Conservation (phyloP, 1,140 invertebrate genomes). For the Aphelenchoides fujianensis region DNA sequence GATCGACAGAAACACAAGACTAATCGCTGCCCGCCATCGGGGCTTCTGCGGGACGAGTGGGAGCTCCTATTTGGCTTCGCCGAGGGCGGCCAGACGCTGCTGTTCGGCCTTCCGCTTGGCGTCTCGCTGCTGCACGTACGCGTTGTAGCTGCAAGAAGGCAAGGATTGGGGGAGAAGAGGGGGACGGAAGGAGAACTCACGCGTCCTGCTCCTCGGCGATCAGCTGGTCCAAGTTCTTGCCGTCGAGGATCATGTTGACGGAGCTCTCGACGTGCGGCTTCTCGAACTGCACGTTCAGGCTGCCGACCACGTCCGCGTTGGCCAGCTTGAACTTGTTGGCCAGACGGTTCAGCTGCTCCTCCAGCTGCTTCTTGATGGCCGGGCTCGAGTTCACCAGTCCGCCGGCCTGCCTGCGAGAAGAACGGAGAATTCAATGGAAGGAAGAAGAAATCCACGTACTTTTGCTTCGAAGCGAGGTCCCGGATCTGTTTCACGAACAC, state of each 20-base stretch:
- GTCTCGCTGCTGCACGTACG: slow-evolving; percentile 20
- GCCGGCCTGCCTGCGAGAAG: slow-evolving; percentile 45
- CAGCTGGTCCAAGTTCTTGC: slow-evolving; percentile 45
- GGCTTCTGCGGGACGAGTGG: no score
- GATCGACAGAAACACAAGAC: no score
- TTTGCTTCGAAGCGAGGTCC: slow-evolving; percentile 45
- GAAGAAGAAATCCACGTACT: slow-evolving; percentile 27
- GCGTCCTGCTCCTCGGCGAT: slow-evolving; percentile 31
- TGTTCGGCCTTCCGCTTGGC: slow-evolving; percentile 23
- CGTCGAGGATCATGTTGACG: slow-evolving; percentile 45
- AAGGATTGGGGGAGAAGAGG: not conserved
- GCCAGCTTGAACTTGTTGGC: slow-evolving; percentile 58
- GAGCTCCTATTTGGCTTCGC: slow-evolving; percentile 5
- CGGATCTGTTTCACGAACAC: slow-evolving; percentile 51
- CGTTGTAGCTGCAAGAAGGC: slow-evolving; percentile 16
- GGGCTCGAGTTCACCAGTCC: slow-evolving; percentile 49
- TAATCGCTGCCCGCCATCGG: no score
- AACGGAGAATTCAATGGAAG: slow-evolving; percentile 23
- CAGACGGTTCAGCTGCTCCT: slow-evolving; percentile 59
- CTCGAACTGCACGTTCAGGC: slow-evolving; percentile 55
- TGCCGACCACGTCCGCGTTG: slow-evolving; percentile 55
- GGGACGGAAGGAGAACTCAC: slow-evolving; percentile 15
- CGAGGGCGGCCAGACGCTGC: slow-evolving; percentile 22
- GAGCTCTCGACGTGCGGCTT: slow-evolving; percentile 53
- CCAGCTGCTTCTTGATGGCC: slow-evolving; percentile 60